Evolutionary conservation across 2,888 invertebrate genomes (phyloP).

Genomic region (Aphodius granarius): DNA sequence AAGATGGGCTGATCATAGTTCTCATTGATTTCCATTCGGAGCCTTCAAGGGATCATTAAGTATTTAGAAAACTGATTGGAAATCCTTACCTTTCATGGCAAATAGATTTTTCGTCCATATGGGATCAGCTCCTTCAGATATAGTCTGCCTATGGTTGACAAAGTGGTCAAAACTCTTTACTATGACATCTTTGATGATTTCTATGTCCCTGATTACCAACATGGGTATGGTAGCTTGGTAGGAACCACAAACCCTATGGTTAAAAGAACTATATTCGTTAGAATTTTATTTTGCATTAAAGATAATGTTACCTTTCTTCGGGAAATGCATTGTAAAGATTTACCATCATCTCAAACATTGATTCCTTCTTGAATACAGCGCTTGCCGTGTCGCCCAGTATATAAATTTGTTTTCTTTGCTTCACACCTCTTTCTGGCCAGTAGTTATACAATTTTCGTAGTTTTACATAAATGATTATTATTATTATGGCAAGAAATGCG

Average conservation of each 20-base stretch:
- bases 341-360: conserved; percentile 29
- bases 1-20: conserved; percentile 49
- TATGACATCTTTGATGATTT: conserved; percentile 47
- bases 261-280: not conserved
- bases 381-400: conserved; percentile 46
- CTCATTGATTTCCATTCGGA: conserved; percentile 49
- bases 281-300: not conserved
- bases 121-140: conserved; percentile 35
- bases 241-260: conserved; percentile 24
- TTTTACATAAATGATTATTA: not conserved
- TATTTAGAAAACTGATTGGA: not conserved
- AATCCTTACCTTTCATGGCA: conserved; percentile 33
- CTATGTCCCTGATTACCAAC: conserved; percentile 39
- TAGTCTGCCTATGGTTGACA: conserved; percentile 42
- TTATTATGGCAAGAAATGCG: not conserved
- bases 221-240: conserved; percentile 35
- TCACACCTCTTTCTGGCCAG: conserved; percentile 31
- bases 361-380: conserved; percentile 17
- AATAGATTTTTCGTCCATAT: conserved; percentile 35
- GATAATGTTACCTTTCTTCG: conserved; percentile 30
- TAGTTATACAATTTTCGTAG: conserved; percentile 46
- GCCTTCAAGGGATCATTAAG: not conserved
- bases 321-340: conserved; percentile 31
- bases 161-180: conserved; percentile 52
- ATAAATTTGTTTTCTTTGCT: conserved; percentile 54